These are phyloP conservation scores for Gisinianus flammeolus DNA, from an alignment of 2,888 invertebrate species.

Conservation along the genomic window DNA sequence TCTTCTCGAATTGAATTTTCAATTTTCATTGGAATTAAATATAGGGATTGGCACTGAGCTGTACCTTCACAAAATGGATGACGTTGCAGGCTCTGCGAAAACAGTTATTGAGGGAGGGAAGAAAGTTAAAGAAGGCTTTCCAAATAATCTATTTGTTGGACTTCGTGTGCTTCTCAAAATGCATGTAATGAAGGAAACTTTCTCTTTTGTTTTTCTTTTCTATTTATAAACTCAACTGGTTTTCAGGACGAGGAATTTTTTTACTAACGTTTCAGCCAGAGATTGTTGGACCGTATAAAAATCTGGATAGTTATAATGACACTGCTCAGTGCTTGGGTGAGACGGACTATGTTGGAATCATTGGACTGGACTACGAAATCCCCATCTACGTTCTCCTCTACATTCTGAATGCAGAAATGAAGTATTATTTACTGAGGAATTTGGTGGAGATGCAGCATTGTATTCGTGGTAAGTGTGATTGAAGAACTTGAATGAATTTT, in stretches of 20 bases:
- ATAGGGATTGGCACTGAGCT: not conserved
- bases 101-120: not conserved
- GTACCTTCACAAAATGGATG: conserved; percentile 17
- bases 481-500: not conserved
- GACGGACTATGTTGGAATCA: not conserved
- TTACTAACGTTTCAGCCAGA: conserved; percentile 19
- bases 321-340: not conserved
- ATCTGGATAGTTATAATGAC: not conserved
- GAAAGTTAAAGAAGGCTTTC: no score
- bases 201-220: not conserved
- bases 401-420: conserved; percentile 43
- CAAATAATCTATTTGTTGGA: conserved; percentile 40
- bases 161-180: conserved; percentile 26
- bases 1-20: no score
- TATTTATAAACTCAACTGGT: no score
- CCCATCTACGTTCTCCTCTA: conserved; percentile 43
- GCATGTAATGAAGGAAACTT: no score
- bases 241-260: not conserved
- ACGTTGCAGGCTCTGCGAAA: conserved; percentile 27
- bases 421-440: conserved; percentile 40
- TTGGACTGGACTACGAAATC: conserved; percentile 32
- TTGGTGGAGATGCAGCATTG: conserved; percentile 41
- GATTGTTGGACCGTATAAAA: conserved; percentile 31
- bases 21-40: no score
- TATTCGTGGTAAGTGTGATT: conserved; percentile 22